Evolutionary conservation across 1,140 invertebrate species (phyloP), one percentile per base, ranked within the genome.

Genomic region (Acromyrmex echinatior): DNA sequence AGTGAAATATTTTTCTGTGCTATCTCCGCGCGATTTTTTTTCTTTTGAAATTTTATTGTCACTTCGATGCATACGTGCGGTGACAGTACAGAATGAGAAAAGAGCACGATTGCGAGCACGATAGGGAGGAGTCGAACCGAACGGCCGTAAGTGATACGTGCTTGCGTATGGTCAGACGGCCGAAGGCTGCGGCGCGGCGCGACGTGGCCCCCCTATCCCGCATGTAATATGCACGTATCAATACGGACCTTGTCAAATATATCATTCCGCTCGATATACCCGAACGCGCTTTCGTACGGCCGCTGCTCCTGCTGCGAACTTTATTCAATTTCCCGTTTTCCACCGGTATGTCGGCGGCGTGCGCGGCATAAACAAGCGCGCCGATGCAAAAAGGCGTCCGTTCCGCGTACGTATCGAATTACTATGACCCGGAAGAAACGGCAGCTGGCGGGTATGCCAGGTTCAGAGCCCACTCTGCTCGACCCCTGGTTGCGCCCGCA

Each of bases 161-260:
- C 62, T 51, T 80, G 82, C 60, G 87, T 91, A 89, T 87, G 90
- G 91, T 93, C 93, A 90, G 93, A 80, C 90, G 56, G 78, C 82
- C 91, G 91, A 88, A 45, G 89, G 35, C 51, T 70, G 49, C 45
- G 53, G 53, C 14, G 73, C 56, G 74, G 14, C 58, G 58, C 35
- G n/a, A 31, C 66, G 28, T 28, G 71, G 88, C 86, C 86, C 87
- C 88, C 88, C 88, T 81, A 87, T 91, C 87, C 89, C 86, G 92
- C 89, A 89, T 92, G 89, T 92, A 93, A 93, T 92, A 93, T 92
- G 88, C 87, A 91, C 88, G 86, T 49, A 82, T 86, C 91, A 91
- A 94, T 93, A 92, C 88, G 88, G 77, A 92, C 91, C 92, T 93
- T 93, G 92, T 93, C 93, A 92, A 92, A 93, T 94, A 93, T 93